A percentile compares a stretch with the other conserved stretches of the same genome.
These are phyloP conservation scores for Cotesia chilonis DNA, from an alignment of 1,140 invertebrate genomes.

Conservation along the genomic window DNA sequence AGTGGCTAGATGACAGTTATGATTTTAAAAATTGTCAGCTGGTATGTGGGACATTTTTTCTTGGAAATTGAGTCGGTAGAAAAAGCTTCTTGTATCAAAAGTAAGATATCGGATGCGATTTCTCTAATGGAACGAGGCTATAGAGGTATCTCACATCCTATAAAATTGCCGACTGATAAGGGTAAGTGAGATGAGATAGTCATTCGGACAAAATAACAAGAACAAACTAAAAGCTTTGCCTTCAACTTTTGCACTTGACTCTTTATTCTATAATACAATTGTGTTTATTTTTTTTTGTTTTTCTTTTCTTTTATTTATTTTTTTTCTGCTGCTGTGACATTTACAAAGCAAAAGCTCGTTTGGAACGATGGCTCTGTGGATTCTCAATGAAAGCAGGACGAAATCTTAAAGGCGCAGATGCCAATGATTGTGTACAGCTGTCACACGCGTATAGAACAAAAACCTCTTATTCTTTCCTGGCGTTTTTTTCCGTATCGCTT, in stretches of 20 bases:
- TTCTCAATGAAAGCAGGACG: constrained; percentile 13
- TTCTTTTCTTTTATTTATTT: not conserved
- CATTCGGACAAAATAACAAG: constrained; percentile 33
- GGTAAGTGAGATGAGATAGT: constrained; percentile 19
- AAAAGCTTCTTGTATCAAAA: constrained; percentile 5
- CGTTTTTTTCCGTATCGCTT: constrained; percentile 11
- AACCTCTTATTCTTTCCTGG: constrained; percentile 1
- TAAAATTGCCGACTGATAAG: constrained; percentile 36
- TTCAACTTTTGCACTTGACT: constrained; percentile 9
- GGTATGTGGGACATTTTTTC: constrained; percentile 24
- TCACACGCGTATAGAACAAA: constrained; percentile 1
- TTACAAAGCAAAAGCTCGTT: constrained; percentile 27
- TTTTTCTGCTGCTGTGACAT: constrained; percentile 9
- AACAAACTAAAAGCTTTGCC: constrained; percentile 15
- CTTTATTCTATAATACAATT: not conserved
- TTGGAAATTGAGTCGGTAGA: constrained; percentile 17
- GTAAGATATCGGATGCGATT: constrained; percentile 28
- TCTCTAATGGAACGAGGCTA: constrained; percentile 33
- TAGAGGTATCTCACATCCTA: constrained; percentile 24
- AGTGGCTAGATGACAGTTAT: too few species aligned
- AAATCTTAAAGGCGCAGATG: constrained; percentile 36
- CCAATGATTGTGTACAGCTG: constrained; percentile 37
- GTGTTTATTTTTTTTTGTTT: not conserved
- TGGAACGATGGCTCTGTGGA: not conserved
- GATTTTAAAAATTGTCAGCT: not conserved